Percentiles rank a stretch among this genome's conserved stretches.
These are phyloP conservation scores for Limenitis camilla DNA, from an alignment of 2,888 invertebrate species.

Conservation along the genomic window DNA sequence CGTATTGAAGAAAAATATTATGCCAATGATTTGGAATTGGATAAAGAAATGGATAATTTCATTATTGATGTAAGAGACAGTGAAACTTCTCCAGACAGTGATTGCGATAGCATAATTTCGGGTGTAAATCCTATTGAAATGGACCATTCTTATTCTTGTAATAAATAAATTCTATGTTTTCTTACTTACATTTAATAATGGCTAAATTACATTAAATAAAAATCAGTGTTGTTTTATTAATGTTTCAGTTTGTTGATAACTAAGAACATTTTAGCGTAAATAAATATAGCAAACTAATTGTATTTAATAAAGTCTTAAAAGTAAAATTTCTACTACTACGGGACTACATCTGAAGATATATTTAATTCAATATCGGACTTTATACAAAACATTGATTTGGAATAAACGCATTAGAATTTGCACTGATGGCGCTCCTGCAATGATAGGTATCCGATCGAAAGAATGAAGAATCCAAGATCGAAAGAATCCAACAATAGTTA, in stretches of 20 bases:
- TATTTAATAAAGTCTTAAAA: not conserved
- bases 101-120: not conserved
- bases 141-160: not conserved
- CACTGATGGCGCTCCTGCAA: too few species aligned
- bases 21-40: not conserved
- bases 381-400: too few species aligned
- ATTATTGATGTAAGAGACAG: not conserved
- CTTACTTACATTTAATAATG: not conserved
- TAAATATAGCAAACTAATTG: not conserved
- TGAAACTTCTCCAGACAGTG: not conserved
- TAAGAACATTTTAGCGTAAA: not conserved
- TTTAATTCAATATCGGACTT: too few species aligned
- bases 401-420: too few species aligned
- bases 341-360: too few species aligned
- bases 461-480: too few species aligned
- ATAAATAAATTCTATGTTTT: not conserved
- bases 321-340: not conserved
- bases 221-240: not conserved
- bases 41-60: not conserved
- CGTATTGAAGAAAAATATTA: conserved; percentile 1
- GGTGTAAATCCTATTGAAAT: not conserved
- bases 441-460: too few species aligned
- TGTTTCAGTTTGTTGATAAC: not conserved
- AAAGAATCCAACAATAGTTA: too few species aligned
- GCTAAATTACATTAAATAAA: not conserved